Percentiles rank a stretch among this genome's conserved stretches.
These are phyloP conservation scores for Helostoma temminkii DNA, from an alignment of 2,797 vertebrate genomes.

Conservation along the genomic window DNA sequence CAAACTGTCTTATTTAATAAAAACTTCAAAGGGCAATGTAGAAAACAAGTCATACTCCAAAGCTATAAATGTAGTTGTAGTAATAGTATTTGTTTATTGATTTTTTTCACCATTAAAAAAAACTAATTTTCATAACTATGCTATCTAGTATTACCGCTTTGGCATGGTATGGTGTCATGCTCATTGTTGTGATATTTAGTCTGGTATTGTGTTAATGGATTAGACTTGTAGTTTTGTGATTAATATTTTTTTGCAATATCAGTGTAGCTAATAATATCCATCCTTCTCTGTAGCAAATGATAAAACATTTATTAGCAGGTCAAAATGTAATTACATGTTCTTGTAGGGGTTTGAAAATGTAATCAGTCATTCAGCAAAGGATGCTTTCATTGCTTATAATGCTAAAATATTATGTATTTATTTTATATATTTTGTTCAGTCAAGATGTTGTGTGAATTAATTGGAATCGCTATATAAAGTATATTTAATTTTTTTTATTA, in stretches of 20 bases:
- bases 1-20: too few species aligned
- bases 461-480: too few species aligned
- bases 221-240: conserved; percentile 15
- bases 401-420: too few species aligned
- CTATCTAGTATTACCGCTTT: conserved; percentile 17
- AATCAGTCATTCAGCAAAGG: not conserved
- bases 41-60: too few species aligned
- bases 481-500: not conserved
- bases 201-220: conserved; percentile 24
- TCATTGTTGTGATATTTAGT: conserved; percentile 20
- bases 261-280: conserved; percentile 25
- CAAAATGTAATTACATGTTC: conserved; percentile 17
- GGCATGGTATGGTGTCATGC: conserved; percentile 17
- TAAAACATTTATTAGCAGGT: conserved; percentile 7
- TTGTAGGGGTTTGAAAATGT: not conserved
- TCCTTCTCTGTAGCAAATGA: conserved; percentile 56
- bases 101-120: not conserved
- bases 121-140: not conserved
- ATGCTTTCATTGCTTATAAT: not conserved
- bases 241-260: not conserved
- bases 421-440: too few species aligned
- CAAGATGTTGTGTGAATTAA: too few species aligned
- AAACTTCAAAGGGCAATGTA: too few species aligned
- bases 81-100: not conserved
- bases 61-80: too few species aligned